Evolutionary conservation across 2,888 invertebrate genomes (phyloP), one percentile per base, ranked within the genome.

Genomic region (Ashinkailepas kermadecensis): DNA sequence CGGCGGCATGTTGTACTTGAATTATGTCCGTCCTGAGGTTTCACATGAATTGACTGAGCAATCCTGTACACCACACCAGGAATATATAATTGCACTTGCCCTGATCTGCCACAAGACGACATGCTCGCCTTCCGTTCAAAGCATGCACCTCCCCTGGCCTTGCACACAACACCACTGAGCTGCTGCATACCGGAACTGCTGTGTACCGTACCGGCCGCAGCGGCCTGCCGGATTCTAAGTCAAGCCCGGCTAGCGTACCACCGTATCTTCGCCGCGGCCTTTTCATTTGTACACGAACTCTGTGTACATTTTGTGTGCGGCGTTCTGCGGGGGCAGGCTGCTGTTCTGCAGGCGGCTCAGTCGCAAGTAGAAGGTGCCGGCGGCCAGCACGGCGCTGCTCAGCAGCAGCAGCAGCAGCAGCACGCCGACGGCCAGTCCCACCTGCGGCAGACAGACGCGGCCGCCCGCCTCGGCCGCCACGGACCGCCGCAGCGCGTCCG

Each of bases 311-410:
- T 54, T 65, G 3, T n/a, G n/a, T 0, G 65, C 65, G 8, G 65
- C 23, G 65, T 23, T 23, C n/a, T 18, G 65, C 23, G 54, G 54
- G 18, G 54, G 11, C 9, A 39, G 74, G 7, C 6, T 54, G 8
- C 39, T 7, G 74, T 74, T 74, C 54, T 18, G 74, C 11, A 13
- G 25, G 2, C 74, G 39, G 39, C 79, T 81, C 23, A 83, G 81
- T 10, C 78, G 79, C 7, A 83, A 81, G 81, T 81, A 81, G n/a
- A 81, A 78, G 59, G 70, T 65, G 13, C 79, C 81, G 18, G 82
- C 83, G 23, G 74, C 70, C 25, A 83, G 81, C n/a, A 83, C 81
- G 7, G 81, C 82, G 12, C 81, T 82, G 67, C 78, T 59, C 12
- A 82, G 70, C 23, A 81, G 57, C 74, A 81, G 58, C 15, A 81